Conservation (phyloP, 2,113 vertebrate genomes). For the Hydrochoerus hydrochaeris region DNA sequence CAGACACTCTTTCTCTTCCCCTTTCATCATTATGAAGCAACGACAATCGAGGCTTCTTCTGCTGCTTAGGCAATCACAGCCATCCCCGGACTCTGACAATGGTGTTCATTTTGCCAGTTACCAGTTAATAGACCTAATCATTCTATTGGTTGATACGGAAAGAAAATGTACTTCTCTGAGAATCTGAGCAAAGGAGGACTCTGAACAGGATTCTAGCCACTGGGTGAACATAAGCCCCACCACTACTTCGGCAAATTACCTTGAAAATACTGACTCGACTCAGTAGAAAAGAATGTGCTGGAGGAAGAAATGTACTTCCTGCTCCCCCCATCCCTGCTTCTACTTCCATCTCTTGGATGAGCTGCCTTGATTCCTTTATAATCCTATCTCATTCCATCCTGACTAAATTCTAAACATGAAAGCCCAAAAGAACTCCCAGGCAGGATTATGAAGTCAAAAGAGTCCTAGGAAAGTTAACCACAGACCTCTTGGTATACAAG, state of each 20-base stretch:
- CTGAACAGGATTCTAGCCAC: slow-evolving; percentile 22
- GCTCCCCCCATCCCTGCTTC: neutral
- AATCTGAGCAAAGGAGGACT: slow-evolving; percentile 49
- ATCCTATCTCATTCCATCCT: neutral
- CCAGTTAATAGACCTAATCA: slow-evolving; percentile 73
- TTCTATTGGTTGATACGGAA: slow-evolving; percentile 60
- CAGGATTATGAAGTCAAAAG: slow-evolving; percentile 12
- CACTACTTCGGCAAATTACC: neutral
- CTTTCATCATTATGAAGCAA: slow-evolving; percentile 80
- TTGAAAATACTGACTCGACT: neutral
- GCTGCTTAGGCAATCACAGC: slow-evolving; percentile 10
- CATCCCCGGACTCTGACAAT: slow-evolving; percentile 63
- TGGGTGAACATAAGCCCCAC: slow-evolving; percentile 13
- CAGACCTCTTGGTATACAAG: neutral
- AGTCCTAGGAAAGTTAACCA: slow-evolving; percentile 6
- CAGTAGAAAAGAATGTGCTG: neutral
- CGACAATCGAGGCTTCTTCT: slow-evolving; percentile 79
- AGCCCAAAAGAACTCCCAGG: neutral
- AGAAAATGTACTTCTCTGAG: slow-evolving; percentile 71
- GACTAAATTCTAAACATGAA: slow-evolving; percentile 5
- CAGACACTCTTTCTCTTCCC: slow-evolving; percentile 70
- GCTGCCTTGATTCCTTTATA: neutral
- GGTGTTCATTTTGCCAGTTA: slow-evolving; percentile 75
- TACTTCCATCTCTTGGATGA: neutral
- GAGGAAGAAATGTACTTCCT: neutral